A percentile compares a stretch with the other conserved stretches of the same genome.
Conservation (phyloP, 2,797 vertebrate species). For the Pangasius djambal region DNA sequence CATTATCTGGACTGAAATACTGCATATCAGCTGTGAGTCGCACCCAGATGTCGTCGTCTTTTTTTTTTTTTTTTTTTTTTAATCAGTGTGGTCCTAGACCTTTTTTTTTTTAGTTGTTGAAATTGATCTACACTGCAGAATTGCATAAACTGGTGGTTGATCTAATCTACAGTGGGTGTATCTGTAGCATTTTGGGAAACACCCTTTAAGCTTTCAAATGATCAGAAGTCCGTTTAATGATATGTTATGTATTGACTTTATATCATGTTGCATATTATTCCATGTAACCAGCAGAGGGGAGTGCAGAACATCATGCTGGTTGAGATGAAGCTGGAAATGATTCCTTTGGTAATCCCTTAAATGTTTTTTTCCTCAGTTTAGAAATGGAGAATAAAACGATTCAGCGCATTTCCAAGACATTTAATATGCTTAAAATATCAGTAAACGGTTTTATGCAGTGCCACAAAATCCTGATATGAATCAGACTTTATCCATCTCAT, state of each 20-base stretch:
- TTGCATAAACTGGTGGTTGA: not conserved
- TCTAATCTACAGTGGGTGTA: not conserved
- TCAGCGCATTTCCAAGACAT: not conserved
- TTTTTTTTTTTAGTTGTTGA: too few species aligned
- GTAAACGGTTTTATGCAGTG: not conserved
- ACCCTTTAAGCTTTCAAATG: not conserved
- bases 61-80: too few species aligned
- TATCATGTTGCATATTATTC: not conserved
- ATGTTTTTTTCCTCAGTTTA: not conserved
- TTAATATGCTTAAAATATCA: not conserved
- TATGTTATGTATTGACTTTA: not conserved
- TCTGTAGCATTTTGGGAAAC: too few species aligned
- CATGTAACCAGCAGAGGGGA: slow-evolving; percentile 17
- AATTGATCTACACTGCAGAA: too few species aligned
- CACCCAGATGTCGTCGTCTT: too few species aligned
- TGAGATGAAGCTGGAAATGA: not conserved
- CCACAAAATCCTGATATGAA: slow-evolving; percentile 47
- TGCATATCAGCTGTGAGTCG: too few species aligned
- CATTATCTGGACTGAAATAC: too few species aligned
- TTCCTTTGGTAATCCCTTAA: not conserved
- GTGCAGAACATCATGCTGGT: not conserved
- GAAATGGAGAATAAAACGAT: not conserved
- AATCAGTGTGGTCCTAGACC: too few species aligned
- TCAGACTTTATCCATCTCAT: slow-evolving; percentile 52
- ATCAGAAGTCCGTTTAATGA: not conserved